Evolutionary conservation across 2,888 invertebrate genomes (phyloP).

Genomic region (Hipparchia semele): DNA sequence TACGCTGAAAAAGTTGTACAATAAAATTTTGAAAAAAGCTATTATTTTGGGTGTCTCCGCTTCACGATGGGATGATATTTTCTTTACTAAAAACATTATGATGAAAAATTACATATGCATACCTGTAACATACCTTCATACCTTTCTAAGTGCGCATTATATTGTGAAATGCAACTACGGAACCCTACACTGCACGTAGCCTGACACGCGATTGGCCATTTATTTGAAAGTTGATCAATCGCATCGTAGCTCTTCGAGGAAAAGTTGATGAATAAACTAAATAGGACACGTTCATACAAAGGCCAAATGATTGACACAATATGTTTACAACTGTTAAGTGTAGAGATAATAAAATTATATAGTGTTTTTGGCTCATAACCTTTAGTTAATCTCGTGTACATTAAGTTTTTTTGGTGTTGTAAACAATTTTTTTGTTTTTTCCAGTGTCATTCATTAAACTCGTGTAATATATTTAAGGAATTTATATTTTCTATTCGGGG

Average conservation of each 20-base stretch:
- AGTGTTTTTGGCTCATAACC: slow-evolving; percentile 40
- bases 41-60: no score
- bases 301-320: slow-evolving; percentile 35
- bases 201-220: not conserved
- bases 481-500: not conserved
- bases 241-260: slow-evolving; percentile 1
- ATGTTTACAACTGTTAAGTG: slow-evolving; percentile 27
- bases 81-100: no score
- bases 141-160: no score
- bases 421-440: slow-evolving; percentile 8
- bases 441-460: not conserved
- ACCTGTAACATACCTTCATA: no score
- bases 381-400: slow-evolving; percentile 31
- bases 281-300: slow-evolving; percentile 18
- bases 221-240: not conserved
- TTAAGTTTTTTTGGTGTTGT: slow-evolving; percentile 9
- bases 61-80: no score
- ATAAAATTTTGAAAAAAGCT: no score
- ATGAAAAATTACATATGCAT: no score
- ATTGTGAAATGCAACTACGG: no score
- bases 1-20: no score
- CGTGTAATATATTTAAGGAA: not conserved
- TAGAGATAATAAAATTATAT: slow-evolving; percentile 31
- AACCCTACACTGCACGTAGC: no score
- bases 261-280: slow-evolving; percentile 13